Evolutionary conservation across 1,140 invertebrate species (phyloP).

Genomic region (Condylostylus longicornis): DNA sequence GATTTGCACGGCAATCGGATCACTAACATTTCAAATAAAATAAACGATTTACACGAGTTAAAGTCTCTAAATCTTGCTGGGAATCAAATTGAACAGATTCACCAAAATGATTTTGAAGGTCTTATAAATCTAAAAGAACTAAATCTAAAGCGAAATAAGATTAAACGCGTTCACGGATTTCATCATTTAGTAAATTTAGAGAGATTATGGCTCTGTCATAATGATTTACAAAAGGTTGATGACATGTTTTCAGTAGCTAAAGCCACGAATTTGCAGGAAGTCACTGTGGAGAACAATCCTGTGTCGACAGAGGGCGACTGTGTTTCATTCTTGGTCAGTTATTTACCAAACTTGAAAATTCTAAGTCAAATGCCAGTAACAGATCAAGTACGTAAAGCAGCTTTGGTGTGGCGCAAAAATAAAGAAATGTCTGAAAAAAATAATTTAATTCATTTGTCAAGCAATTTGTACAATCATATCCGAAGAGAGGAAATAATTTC

Average conservation of each 20-base stretch:
- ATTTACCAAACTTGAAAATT: slow-evolving; percentile 51
- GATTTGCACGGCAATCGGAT: slow-evolving; percentile 86
- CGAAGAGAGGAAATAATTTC: slow-evolving; percentile 60
- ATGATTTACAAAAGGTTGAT: slow-evolving; percentile 49
- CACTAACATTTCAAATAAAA: slow-evolving; percentile 34
- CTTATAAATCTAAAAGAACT: slow-evolving; percentile 63
- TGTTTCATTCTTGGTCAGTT: slow-evolving; percentile 61
- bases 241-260: slow-evolving; percentile 63
- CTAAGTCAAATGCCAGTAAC: slow-evolving; percentile 60
- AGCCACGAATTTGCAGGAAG: slow-evolving; percentile 55
- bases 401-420: slow-evolving; percentile 56
- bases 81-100: slow-evolving; percentile 65
- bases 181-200: slow-evolving; percentile 41
- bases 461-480: slow-evolving; percentile 47
- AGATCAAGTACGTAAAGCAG: slow-evolving; percentile 55
- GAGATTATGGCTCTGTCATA: slow-evolving; percentile 30
- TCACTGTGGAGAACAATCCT: slow-evolving; percentile 77
- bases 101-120: slow-evolving; percentile 56
- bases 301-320: slow-evolving; percentile 57
- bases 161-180: slow-evolving; percentile 65
- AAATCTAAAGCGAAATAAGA: slow-evolving; percentile 71
- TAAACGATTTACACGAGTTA: slow-evolving; percentile 48
- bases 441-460: slow-evolving; percentile 48
- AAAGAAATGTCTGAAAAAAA: slow-evolving; percentile 56
- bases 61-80: slow-evolving; percentile 85